Evolutionary conservation across 1,140 invertebrate genomes (phyloP).

Genomic region (Bombyx mandarina): DNA sequence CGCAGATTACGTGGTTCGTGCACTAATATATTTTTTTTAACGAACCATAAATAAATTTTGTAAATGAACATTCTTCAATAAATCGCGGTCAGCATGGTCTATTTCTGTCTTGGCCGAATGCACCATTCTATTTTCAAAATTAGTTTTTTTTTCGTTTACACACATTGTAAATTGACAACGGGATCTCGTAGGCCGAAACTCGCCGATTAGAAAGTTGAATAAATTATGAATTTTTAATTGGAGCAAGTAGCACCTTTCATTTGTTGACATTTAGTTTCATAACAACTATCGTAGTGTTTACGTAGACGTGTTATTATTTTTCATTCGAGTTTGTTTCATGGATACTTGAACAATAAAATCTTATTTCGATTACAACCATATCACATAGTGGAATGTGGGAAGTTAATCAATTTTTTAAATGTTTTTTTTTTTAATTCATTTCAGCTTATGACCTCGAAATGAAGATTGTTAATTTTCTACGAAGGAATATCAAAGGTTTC

Average conservation of each 20-base stretch:
- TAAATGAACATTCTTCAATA: too few relatives aligned
- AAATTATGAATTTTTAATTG: constrained; percentile 20
- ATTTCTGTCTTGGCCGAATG: constrained; percentile 17
- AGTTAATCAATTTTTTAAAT: neutral
- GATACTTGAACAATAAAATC: too few relatives aligned
- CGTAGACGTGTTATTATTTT: constrained; percentile 6
- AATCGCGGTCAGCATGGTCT: constrained; percentile 8
- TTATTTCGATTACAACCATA: too few relatives aligned
- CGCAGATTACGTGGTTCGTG: constrained; percentile 9
- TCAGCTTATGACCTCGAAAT: constrained; percentile 8
- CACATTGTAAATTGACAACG: neutral
- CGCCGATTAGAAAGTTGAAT: constrained; percentile 29
- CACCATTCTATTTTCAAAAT: constrained; percentile 8
- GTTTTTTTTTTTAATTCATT: constrained; percentile 11
- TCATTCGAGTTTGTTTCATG: too few relatives aligned
- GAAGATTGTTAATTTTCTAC: too few relatives aligned
- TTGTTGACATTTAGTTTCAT: constrained; percentile 33
- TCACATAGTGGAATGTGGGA: too few relatives aligned
- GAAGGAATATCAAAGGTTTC: too few relatives aligned
- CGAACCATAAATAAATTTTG: too few relatives aligned
- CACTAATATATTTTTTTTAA: constrained; percentile 23
- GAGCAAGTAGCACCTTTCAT: constrained; percentile 18
- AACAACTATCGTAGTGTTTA: constrained; percentile 16
- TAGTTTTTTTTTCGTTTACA: constrained; percentile 6
- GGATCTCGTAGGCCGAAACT: too few relatives aligned